phyloP scores from a whole-genome alignment of 2,113 vertebrate genomes.

The Chinchilla lanigera region DNA sequence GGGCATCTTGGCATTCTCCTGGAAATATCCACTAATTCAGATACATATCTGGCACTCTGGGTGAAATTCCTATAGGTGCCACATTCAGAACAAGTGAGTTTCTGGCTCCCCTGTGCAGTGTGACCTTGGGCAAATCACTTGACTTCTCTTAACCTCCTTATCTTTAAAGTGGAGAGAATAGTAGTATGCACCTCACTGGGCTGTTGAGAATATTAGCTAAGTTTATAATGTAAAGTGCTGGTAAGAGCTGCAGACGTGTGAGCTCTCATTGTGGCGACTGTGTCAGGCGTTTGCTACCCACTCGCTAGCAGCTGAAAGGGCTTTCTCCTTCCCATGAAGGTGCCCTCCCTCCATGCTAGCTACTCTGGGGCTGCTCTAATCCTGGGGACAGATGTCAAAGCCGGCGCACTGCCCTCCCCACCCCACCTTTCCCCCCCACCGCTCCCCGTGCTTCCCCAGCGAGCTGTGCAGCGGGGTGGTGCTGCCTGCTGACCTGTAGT shows the following conservation, averaged over 20 bases:
- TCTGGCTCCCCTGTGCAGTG: background rate
- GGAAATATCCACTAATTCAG: background rate
- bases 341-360: too few species aligned
- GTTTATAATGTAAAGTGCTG: fast-evolving
- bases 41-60: background rate
- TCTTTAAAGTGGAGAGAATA: background rate
- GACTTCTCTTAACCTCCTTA: background rate
- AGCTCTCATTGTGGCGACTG: too few species aligned
- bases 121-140: background rate
- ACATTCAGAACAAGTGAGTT: background rate
- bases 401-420: background rate
- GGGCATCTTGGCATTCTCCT: background rate
- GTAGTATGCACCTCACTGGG: background rate
- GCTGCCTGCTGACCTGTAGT: slow-evolving; percentile 88
- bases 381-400: fast-evolving
- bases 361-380: background rate
- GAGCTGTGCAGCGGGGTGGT: fast-evolving
- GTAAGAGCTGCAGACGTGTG: fast-evolving
- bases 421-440: background rate
- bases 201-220: background rate
- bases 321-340: background rate
- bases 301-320: background rate
- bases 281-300: background rate
- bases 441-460: fast-evolving
- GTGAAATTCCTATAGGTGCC: background rate